These are phyloP conservation scores for Hyaena hyaena DNA, from an alignment of 2,113 vertebrate genomes.

Conservation along the genomic window DNA sequence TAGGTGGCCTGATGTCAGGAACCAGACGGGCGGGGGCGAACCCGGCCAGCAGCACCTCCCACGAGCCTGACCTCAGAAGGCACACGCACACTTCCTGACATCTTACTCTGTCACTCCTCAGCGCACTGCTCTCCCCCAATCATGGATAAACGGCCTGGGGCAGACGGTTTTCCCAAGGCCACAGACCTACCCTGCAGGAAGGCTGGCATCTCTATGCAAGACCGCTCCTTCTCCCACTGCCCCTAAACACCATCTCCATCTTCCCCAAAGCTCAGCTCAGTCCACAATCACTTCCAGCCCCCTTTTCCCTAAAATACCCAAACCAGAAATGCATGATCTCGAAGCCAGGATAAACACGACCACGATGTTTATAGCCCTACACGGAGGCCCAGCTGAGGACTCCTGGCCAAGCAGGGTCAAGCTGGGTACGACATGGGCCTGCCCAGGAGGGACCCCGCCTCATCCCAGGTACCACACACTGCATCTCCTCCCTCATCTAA, in stretches of 20 bases:
- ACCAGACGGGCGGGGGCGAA: not conserved
- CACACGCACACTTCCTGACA: not conserved
- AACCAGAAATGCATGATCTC: not conserved
- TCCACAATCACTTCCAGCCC: not conserved
- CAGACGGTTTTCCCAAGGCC: too few species aligned
- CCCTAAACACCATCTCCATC: too few species aligned
- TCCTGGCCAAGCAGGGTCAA: not conserved
- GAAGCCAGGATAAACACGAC: not conserved
- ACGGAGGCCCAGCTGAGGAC: accelerated
- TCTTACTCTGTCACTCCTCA: not conserved
- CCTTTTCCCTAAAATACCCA: not conserved
- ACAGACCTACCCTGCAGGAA: accelerated
- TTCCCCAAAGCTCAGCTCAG: not conserved
- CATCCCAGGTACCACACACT: not conserved
- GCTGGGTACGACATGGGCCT: not conserved
- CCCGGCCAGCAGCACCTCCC: not conserved
- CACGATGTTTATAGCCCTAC: not conserved
- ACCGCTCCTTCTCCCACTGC: not conserved
- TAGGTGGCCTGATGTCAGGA: accelerated
- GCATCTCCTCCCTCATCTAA: not conserved
- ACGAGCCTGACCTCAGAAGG: not conserved
- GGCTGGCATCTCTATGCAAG: not conserved
- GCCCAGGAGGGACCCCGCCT: accelerated
- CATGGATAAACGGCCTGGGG: accelerated
- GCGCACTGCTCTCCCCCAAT: not conserved